Conservation (phyloP, 2,797 vertebrate genomes). For the Momotus momota region DNA sequence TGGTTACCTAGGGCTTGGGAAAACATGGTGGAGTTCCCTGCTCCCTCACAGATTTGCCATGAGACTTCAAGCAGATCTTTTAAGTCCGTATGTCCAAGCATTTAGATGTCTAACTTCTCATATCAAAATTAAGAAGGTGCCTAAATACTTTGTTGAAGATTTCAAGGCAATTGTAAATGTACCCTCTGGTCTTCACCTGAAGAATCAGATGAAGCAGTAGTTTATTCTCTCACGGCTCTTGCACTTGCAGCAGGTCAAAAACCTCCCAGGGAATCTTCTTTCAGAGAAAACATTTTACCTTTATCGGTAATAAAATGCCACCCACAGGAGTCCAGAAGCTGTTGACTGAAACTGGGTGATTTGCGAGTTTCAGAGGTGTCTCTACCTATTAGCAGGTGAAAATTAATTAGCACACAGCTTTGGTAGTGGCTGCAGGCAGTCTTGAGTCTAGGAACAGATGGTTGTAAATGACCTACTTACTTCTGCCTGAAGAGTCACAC, state of each 20-base stretch:
- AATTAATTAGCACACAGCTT: slow-evolving; percentile 25
- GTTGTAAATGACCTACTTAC: slow-evolving; percentile 52
- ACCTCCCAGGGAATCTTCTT: neutral
- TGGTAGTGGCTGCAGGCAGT: neutral
- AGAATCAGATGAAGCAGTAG: neutral
- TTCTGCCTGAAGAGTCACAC: slow-evolving; percentile 47
- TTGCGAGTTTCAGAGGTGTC: neutral
- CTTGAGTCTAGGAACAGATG: slow-evolving; percentile 34
- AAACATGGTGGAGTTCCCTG: neutral
- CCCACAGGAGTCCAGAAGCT: neutral
- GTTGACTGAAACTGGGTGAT: neutral
- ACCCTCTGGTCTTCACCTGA: neutral
- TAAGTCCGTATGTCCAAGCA: neutral
- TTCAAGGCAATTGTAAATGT: neutral
- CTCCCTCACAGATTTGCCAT: neutral
- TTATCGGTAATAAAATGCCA: neutral
- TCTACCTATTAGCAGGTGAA: slow-evolving; percentile 11
- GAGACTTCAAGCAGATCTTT: neutral
- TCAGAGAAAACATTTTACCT: neutral
- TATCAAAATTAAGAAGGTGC: neutral
- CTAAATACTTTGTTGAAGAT: neutral
- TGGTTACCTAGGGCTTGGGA: neutral
- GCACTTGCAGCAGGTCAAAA: accelerated
- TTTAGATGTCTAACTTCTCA: neutral
- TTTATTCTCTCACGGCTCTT: neutral